phyloP scores from a whole-genome alignment of 2,797 vertebrate species.

The Carcharodon carcharias region DNA sequence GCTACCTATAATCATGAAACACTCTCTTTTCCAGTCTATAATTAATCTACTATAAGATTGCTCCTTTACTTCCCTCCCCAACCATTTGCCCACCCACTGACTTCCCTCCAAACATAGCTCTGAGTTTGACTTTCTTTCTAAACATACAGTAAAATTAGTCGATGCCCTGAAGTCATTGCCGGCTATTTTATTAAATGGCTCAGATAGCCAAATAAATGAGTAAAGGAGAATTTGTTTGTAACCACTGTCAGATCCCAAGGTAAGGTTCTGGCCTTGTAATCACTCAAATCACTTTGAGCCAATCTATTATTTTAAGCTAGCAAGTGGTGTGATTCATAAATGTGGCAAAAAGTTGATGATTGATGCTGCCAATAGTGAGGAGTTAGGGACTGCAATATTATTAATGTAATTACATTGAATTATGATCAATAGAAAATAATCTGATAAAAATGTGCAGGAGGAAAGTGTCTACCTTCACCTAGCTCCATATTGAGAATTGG shows the following conservation, averaged over 20 bases:
- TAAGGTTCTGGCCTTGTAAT: neutral
- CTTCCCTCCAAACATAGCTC: neutral
- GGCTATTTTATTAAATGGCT: neutral
- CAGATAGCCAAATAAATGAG: neutral
- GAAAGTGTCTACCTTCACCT: neutral
- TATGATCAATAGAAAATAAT: neutral
- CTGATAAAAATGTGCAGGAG: neutral
- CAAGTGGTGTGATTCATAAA: neutral
- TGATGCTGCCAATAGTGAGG: too few species aligned
- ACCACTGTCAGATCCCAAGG: neutral
- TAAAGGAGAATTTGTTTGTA: neutral
- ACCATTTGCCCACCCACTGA: neutral
- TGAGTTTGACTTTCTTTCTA: neutral
- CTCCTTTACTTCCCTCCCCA: neutral
- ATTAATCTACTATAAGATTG: conserved; percentile 7
- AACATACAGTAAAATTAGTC: neutral
- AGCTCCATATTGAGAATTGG: too few species aligned
- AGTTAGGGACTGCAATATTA: neutral
- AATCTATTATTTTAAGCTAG: neutral
- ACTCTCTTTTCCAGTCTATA: neutral
- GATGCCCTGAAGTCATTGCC: neutral
- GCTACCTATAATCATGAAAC: neutral
- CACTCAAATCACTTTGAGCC: neutral
- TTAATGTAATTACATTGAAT: neutral
- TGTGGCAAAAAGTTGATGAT: neutral